Base-by-base conservation (phyloP, 2,888 invertebrate species). In the Allolobophora icterica region DNA sequence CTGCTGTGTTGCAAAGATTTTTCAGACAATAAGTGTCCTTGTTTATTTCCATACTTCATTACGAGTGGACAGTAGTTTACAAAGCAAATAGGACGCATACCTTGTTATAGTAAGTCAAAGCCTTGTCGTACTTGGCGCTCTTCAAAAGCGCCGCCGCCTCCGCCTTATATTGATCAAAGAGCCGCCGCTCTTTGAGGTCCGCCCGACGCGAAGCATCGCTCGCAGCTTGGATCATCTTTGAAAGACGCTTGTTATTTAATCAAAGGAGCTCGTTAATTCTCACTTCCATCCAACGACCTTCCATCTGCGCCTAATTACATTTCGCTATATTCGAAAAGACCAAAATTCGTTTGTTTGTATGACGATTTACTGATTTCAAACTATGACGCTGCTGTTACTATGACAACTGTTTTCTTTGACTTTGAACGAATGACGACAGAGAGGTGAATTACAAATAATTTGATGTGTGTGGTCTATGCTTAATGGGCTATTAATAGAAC, bases 71-170 rank as follows among this genome's bases (percentile, higher is more conserved):
- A n/a, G n/a, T 11, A 71, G n/a, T 71, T 1, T n/a, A n/a, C n/a
- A 71, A 2, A 30, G n/a, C 71, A 21, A n/a, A n/a, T n/a, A n/a
- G n/a, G 52, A 1, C 15, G 24, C 6, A 21, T 35, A 87, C 87
- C 38, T 87, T 87, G 21, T 19, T 87, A 38, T 87, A 87, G n/a
- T 87, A 87, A 24, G 21, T 21, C 5, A 87, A 87, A 24, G 87
- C 87, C 38, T 34, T 87, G 87, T 87, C 87, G 38, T 87, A 87
- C 87, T 87, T 87, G 6, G 87, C 34, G 38, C 35, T 35, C 87
- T 87, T 87, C 87, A 87, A 35, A 87, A 87, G 87, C 19, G 19
- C 38, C 1, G 87, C 38, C 38, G 35, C 87, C 38, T 87, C 87
- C 0, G 87, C 19, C 38, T 87, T 87, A 17, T 35, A 87, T 87